Conservation (phyloP, 1,140 invertebrate species). For the Arion vulgaris region DNA sequence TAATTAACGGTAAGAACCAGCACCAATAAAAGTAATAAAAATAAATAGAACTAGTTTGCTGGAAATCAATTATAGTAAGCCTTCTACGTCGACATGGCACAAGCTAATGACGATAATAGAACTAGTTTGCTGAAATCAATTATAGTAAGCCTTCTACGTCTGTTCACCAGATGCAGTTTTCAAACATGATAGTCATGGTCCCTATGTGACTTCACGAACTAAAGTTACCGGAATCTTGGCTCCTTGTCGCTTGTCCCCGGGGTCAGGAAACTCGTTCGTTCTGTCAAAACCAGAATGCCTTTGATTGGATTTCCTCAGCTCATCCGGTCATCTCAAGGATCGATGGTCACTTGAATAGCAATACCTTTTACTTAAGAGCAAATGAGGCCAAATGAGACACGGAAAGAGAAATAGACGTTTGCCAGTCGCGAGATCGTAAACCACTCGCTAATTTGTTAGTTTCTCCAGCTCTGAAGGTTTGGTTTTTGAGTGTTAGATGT, state of each 20-base stretch:
- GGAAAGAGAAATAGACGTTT: background rate
- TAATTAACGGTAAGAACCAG: too few relatives aligned
- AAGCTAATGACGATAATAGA: too few relatives aligned
- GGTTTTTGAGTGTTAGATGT: too few relatives aligned
- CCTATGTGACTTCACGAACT: background rate
- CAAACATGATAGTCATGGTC: background rate
- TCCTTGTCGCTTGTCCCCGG: background rate
- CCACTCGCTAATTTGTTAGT: background rate
- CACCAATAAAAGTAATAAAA: too few relatives aligned
- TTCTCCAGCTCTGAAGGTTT: background rate
- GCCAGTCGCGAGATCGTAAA: background rate
- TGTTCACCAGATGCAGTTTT: background rate
- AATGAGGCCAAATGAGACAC: background rate
- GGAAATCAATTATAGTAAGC: too few relatives aligned
- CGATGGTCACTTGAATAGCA: conserved; percentile 10
- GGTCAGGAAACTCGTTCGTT: background rate
- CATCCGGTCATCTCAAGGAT: background rate
- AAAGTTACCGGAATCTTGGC: background rate
- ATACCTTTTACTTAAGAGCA: conserved; percentile 20
- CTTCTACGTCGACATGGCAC: too few relatives aligned
- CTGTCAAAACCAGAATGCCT: background rate
- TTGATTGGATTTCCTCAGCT: conserved; percentile 10
- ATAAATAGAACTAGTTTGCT: too few relatives aligned
- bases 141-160: too few relatives aligned
- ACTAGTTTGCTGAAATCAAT: background rate